Conservation (phyloP, 2,113 vertebrate species). For the Artemisiospiza belli region DNA sequence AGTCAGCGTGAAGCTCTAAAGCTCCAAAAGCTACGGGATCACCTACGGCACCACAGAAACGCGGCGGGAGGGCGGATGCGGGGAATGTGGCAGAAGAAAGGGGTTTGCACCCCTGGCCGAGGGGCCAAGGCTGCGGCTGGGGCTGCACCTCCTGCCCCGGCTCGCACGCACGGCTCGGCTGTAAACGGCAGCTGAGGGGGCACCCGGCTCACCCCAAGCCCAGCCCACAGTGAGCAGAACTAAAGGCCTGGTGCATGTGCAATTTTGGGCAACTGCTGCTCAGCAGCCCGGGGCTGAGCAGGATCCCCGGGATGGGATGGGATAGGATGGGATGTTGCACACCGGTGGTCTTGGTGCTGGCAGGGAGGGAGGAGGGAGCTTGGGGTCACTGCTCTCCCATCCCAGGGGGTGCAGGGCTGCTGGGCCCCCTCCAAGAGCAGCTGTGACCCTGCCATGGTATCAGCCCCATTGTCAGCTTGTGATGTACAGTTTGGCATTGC, state of each 20-base stretch:
- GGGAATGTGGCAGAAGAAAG: slow-evolving; percentile 38
- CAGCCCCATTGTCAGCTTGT: background rate
- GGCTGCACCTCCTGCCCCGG: background rate
- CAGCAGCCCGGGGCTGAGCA: background rate
- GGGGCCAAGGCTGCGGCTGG: background rate
- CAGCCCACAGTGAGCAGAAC: fast-evolving
- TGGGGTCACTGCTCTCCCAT: background rate
- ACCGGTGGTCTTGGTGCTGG: fast-evolving
- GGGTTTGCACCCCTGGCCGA: background rate
- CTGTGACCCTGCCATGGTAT: fast-evolving
- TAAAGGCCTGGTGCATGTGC: background rate
- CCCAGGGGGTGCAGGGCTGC: background rate
- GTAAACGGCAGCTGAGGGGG: background rate
- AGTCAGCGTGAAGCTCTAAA: background rate
- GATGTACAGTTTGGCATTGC: background rate
- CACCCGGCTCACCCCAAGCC: background rate
- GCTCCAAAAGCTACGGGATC: background rate
- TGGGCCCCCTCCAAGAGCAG: background rate
- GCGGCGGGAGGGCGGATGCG: background rate
- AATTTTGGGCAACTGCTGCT: background rate
- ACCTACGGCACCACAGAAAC: background rate
- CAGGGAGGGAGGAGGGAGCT: background rate
- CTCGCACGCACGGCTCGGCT: fast-evolving
- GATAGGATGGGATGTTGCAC: background rate
- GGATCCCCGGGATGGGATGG: background rate